Evolutionary conservation across 2,797 vertebrate genomes (phyloP), one percentile per base, ranked within the genome.

Genomic region (Clarias platycephalus): DNA sequence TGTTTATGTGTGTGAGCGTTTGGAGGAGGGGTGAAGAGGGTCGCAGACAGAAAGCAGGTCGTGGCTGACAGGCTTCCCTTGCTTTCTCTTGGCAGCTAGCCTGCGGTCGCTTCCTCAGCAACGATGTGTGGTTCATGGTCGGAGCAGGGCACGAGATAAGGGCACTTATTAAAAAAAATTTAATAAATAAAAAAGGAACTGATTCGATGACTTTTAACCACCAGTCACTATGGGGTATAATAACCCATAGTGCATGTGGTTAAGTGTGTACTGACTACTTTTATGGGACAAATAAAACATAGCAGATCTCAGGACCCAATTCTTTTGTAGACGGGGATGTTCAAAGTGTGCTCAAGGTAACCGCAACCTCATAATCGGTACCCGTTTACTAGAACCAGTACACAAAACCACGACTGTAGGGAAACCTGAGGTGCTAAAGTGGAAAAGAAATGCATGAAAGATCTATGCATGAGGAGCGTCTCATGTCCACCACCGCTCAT

Each of bases 131-230:
- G 94, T 95, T 96, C 93, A 94, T 86, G 94, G 95, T 93, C 94
- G 92, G 92, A 94, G 90, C 91, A 91, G 88, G 89, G 87, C 89
- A 85, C 72, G 67, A 95, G 94, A 96, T 95, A 96, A 96, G 91
- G 91, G 81, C 85, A 92, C 60, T 88, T 60, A 88, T 92, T 90
- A 16, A 0, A 44, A 44, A 5, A 26, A 26, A 13, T 13, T n/a
- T n/a, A 9, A 8, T 8, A 0, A 44, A 8, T 1, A 10, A 44
- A 22, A 57, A 66, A 93, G 91, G 88, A 92, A 91, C 89, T 84
- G 72, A 84, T 89, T 60, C 44, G 84, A 88, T 81, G 88, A 88
- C 93, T 96, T 94, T 96, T 93, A 97, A 96, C 91, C 91, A 81
- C 83, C 90, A 88, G 90, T 91, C 87, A 3, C 94, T 95, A 95